A percentile compares a stretch with the other conserved stretches of the same genome.
Conservation (phyloP, 2,113 vertebrate species). For the Zosterops hypoxanthus region DNA sequence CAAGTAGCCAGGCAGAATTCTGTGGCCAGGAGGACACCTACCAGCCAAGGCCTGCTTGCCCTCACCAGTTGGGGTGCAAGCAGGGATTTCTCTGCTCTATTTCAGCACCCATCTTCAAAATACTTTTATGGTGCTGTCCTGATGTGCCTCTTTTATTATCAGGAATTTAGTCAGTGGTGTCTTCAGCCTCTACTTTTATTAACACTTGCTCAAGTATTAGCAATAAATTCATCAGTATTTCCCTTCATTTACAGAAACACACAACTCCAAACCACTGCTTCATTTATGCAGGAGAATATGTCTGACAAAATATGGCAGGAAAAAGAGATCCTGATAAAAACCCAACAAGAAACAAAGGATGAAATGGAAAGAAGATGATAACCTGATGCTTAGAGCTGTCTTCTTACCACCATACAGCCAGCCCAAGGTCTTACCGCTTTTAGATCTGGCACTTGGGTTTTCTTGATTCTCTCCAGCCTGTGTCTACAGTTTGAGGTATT, state of each 20-base stretch:
- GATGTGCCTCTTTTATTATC: background rate
- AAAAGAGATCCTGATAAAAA: background rate
- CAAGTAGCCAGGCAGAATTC: background rate
- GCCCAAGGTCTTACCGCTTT: background rate
- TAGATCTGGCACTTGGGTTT: background rate
- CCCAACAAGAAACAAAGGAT: background rate
- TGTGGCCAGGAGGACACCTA: background rate
- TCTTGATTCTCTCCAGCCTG: background rate
- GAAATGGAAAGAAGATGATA: background rate
- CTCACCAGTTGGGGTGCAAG: background rate
- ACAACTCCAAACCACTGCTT: background rate
- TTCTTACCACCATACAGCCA: background rate
- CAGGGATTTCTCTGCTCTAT: background rate
- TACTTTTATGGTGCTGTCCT: background rate
- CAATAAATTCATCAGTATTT: background rate
- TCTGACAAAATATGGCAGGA: background rate
- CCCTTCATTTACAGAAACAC: background rate
- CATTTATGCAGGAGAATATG: background rate
- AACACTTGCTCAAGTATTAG: background rate
- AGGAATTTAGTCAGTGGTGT: background rate
- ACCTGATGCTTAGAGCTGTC: background rate
- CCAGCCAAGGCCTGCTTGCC: background rate
- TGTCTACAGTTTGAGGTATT: constrained; percentile 3
- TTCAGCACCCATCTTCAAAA: background rate
- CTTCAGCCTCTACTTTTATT: background rate